Evolutionary conservation across 2,888 invertebrate species (phyloP).

Genomic region (Brachyptera putata): DNA sequence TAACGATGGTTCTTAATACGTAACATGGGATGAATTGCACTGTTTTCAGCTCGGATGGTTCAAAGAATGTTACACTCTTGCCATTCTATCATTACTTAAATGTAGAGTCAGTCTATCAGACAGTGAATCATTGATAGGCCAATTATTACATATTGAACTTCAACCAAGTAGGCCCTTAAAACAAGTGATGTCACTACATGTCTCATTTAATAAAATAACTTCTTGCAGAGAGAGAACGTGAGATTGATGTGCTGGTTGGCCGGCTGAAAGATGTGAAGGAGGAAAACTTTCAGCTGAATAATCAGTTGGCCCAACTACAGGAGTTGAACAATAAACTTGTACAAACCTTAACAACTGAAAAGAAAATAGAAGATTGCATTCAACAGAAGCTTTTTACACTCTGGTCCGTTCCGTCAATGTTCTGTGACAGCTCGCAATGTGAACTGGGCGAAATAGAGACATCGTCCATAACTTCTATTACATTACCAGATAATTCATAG

Average conservation of each 20-base stretch:
- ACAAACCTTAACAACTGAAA: conserved; percentile 20
- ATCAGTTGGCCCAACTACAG: conserved; percentile 17
- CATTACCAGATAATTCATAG: no score
- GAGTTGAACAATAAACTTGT: conserved; percentile 17
- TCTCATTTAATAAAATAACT: conserved; percentile 8
- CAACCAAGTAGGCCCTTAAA: no score
- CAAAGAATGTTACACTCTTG: no score
- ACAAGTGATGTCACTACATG: no score
- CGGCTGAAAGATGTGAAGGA: conserved; percentile 34
- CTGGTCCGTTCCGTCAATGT: conserved; percentile 20
- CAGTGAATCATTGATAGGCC: no score
- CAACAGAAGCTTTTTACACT: conserved; percentile 25
- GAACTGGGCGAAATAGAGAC: conserved; percentile 19
- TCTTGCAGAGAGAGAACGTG: conserved; percentile 44
- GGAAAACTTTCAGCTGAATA: conserved; percentile 7
- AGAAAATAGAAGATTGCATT: conserved; percentile 14
- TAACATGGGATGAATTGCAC: no score
- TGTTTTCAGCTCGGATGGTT: no score
- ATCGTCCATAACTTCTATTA: no score
- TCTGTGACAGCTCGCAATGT: conserved; percentile 17
- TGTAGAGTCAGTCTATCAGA: no score
- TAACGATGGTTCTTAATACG: no score
- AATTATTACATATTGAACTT: no score
- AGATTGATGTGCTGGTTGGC: conserved; percentile 42
- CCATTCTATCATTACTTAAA: no score